Evolutionary conservation across 2,113 vertebrate species (phyloP).

Genomic region (Elachura formosa): DNA sequence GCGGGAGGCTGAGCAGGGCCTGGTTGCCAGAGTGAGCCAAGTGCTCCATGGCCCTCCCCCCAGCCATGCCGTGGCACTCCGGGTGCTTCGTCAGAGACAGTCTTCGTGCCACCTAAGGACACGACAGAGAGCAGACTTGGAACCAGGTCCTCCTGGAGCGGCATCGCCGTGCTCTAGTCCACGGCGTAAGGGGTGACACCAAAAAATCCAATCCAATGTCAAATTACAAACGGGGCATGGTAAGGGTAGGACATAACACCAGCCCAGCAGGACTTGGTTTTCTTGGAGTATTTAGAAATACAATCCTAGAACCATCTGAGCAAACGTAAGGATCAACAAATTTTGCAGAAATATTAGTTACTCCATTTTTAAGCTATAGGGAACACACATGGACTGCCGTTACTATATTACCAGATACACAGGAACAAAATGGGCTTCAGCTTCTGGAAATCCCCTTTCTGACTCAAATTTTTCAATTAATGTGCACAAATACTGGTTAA

Average conservation of each 20-base stretch:
- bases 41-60: conserved; percentile 88
- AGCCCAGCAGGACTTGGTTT: neutral
- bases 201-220: neutral
- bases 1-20: conserved; percentile 60
- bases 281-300: neutral
- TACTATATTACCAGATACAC: neutral
- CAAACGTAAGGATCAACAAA: neutral
- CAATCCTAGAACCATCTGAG: neutral
- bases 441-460: neutral
- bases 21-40: conserved; percentile 79
- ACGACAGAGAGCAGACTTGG: neutral
- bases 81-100: conserved; percentile 83
- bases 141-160: neutral
- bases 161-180: neutral
- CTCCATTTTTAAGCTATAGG: neutral
- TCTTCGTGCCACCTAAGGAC: conserved; percentile 85
- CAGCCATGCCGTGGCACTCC: conserved; percentile 78
- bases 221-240: neutral
- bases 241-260: neutral
- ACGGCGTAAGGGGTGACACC: neutral
- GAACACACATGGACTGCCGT: accelerated
- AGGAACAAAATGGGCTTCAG: neutral
- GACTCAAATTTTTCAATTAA: neutral
- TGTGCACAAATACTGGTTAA: neutral
- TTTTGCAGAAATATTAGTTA: neutral